Evolutionary conservation across 2,113 vertebrate species (phyloP).

Genomic region (Chlorodrepanis virens): DNA sequence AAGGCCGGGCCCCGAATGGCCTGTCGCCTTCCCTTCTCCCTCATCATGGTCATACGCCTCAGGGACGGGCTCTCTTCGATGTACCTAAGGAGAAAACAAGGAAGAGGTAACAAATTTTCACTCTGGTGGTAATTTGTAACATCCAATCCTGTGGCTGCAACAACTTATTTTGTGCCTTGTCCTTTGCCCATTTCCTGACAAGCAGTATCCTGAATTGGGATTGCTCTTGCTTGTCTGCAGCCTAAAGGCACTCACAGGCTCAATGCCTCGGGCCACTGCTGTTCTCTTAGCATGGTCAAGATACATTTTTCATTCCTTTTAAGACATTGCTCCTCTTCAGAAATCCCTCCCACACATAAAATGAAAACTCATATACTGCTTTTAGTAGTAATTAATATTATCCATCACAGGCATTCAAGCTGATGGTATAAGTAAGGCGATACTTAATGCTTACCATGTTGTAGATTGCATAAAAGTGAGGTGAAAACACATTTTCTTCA

Average conservation of each 20-base stretch:
- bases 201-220: neutral
- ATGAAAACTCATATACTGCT: neutral
- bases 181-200: neutral
- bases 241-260: neutral
- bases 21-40: constrained; percentile 85
- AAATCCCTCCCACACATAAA: neutral
- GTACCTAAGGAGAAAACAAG: constrained; percentile 51
- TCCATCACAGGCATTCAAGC: neutral
- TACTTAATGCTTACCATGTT: neutral
- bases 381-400: neutral
- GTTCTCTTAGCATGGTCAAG: neutral
- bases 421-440: neutral
- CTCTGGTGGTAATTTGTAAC: neutral
- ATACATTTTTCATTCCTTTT: neutral
- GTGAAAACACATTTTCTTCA: neutral
- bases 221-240: neutral
- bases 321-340: neutral
- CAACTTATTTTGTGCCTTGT: neutral
- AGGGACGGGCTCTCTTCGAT: constrained; percentile 73
- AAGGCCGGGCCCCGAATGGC: constrained; percentile 83
- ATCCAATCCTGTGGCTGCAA: neutral
- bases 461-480: neutral
- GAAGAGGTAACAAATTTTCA: neutral
- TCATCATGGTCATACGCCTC: constrained; percentile 75
- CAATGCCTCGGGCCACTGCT: neutral